phyloP scores from a whole-genome alignment of 2,113 vertebrate genomes.

The Zapus hudsonius region DNA sequence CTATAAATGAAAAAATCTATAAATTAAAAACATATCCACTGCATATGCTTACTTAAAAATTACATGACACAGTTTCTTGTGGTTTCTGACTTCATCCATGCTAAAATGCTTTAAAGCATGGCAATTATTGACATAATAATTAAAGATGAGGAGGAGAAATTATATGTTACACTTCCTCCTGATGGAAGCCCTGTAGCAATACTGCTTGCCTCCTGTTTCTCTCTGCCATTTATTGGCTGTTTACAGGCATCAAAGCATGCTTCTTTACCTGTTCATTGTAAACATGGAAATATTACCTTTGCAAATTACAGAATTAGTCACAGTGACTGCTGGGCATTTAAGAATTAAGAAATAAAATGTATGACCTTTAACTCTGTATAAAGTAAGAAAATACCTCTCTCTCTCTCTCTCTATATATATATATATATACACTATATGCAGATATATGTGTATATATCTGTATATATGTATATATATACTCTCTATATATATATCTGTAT shows the following conservation, averaged over 20 bases:
- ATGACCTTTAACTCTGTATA: neutral
- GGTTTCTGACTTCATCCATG: neutral
- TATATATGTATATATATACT: too few species aligned
- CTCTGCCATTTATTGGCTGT: constrained; percentile 15
- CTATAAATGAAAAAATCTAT: neutral
- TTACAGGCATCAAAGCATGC: constrained; percentile 28
- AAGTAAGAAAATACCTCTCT: neutral
- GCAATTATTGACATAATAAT: constrained; percentile 40
- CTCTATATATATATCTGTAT: too few species aligned
- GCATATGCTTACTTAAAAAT: neutral
- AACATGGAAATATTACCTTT: neutral
- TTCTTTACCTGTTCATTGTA: constrained; percentile 50
- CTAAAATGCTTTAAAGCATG: constrained; percentile 51
- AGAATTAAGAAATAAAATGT: neutral
- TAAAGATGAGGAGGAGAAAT: constrained; percentile 31
- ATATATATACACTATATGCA: too few species aligned
- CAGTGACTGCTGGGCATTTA: neutral
- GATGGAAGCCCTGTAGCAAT: neutral
- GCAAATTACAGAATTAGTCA: neutral
- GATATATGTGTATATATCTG: too few species aligned
- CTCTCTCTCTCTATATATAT: too few species aligned
- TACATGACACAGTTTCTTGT: neutral
- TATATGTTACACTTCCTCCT: constrained; percentile 29
- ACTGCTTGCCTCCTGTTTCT: neutral
- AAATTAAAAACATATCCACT: neutral